phyloP scores from a whole-genome alignment of 2,113 vertebrate species.

The Emydura subglobosa region DNA sequence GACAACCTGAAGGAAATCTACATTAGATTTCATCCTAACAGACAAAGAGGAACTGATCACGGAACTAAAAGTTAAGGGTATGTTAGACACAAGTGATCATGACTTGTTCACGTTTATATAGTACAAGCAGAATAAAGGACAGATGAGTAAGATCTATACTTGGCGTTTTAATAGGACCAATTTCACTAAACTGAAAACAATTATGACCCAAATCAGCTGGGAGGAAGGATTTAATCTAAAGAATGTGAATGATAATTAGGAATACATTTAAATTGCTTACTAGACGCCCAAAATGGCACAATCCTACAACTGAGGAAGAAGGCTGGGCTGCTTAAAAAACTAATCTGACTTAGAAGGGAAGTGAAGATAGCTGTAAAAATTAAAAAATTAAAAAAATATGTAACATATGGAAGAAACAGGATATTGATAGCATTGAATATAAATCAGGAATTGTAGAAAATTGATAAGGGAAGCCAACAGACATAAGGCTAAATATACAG shows the following conservation, averaged over 20 bases:
- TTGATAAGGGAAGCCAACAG: neutral
- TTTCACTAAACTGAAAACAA: no score
- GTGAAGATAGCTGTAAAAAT: neutral
- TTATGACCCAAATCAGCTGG: no score
- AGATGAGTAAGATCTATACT: no score
- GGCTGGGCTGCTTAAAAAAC: neutral
- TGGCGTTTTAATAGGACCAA: no score
- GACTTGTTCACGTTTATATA: no score
- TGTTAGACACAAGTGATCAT: no score
- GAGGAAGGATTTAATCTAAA: neutral
- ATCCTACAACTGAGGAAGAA: neutral
- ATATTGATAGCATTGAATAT: neutral
- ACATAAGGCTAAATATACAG: neutral
- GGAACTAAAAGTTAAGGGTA: no score
- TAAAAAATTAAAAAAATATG: no score
- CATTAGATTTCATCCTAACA: no score
- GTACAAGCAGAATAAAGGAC: no score
- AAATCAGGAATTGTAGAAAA: neutral
- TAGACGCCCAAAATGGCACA: neutral
- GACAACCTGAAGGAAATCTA: no score
- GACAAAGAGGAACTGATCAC: no score
- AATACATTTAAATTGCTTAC: neutral
- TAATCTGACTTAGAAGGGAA: neutral
- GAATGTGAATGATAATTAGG: neutral
- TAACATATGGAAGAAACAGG: neutral